Evolutionary conservation across 2,888 invertebrate species (phyloP), one percentile per base, ranked within the genome.

Genomic region (Cheilosia vulpina): DNA sequence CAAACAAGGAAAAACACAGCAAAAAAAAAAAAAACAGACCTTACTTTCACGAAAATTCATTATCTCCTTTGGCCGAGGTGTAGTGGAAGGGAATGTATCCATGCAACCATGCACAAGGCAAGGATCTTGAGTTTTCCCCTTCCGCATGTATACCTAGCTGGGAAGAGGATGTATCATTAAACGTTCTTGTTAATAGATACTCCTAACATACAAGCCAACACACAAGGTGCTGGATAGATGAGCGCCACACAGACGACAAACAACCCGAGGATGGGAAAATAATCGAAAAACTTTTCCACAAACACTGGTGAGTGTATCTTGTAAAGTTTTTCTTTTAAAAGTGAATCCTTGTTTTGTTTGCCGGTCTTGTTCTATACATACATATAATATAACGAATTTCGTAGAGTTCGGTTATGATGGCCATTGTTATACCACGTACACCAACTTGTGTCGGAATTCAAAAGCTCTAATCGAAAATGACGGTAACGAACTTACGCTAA

Each of bases 211-310:
- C 66, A 76, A 69, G 63, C 45, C 58, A 55, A 41, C 80, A 50
- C 31, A 21, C 31, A 21, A 41, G 27, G n/a, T 24, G 9, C 31
- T 17, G 13, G 15, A 34, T 5, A 34, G 45, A 55, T 63, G 63
- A 53, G 55, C 31, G 45, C 19, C 34, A 47, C 68, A 27, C 65
- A 71, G 63, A 85, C 71, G 71, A 75, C 65, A 66, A 76, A 76
- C 71, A 68, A 71, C 75, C 71, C 68, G 81, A 76, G 71, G 81
- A 81, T 76, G 81, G 76, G 85, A 77, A 81, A 77, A 81, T 85
- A 85, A 85, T 85, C 85, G 85, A 85, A 85, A 85, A 85, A 85
- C 71, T 85, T 85, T 85, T 76, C 15, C 43, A 57, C 66, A 76
- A 52, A 52, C 52, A 76, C 47, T 66, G 75, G 75, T 69, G 50